Evolutionary conservation across 2,113 vertebrate genomes (phyloP).

Genomic region (Panurus biarmicus): DNA sequence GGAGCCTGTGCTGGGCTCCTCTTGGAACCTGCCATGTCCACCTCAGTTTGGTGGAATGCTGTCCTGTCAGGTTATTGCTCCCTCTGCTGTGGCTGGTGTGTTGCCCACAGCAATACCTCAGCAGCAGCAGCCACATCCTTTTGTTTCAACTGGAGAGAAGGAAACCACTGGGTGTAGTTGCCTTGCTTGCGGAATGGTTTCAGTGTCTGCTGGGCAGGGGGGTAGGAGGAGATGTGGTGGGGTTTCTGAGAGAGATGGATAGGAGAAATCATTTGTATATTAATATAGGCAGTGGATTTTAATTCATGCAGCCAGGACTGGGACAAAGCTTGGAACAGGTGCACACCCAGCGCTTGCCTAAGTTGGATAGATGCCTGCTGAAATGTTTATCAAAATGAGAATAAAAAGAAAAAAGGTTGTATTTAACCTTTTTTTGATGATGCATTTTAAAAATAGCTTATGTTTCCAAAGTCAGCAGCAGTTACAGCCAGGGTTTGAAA

Average conservation of each 20-base stretch:
- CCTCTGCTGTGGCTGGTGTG: background rate
- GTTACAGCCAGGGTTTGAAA: background rate
- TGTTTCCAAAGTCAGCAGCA: background rate
- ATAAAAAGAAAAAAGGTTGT: background rate
- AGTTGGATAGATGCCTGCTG: background rate
- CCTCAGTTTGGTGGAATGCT: background rate
- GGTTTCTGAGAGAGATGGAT: background rate
- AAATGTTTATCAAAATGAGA: slow-evolving; percentile 7
- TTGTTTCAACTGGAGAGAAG: background rate
- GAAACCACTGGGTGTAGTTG: background rate
- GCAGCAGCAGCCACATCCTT: background rate
- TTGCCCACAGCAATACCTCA: background rate
- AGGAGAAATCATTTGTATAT: background rate
- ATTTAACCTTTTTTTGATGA: background rate
- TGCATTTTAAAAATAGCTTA: slow-evolving; percentile 2
- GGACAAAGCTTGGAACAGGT: background rate
- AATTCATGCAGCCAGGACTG: background rate
- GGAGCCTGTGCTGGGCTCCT: background rate
- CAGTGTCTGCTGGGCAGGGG: background rate
- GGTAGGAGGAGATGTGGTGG: background rate
- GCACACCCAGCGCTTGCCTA: background rate
- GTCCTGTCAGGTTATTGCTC: background rate
- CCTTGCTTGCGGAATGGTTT: background rate
- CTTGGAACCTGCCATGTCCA: background rate
- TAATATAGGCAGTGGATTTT: background rate